A percentile compares a stretch with the other conserved stretches of the same genome.
Evolutionary conservation across 2,888 invertebrate genomes (phyloP).

Genomic region (Tipula unca): DNA sequence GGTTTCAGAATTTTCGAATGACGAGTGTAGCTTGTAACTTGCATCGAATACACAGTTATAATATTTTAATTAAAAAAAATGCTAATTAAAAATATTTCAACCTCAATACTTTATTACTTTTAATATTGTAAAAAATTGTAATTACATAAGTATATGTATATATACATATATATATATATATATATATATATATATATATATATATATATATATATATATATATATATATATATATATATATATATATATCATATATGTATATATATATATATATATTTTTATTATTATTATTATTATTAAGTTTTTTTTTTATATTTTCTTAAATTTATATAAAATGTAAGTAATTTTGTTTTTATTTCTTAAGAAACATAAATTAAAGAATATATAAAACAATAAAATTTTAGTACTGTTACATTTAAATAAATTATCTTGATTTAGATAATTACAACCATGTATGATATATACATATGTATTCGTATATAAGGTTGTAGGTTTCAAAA

Average conservation of each 20-base stretch:
- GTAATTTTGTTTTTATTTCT: not conserved
- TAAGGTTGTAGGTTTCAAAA: too few relatives aligned
- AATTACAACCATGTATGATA: not conserved
- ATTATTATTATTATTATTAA: too few relatives aligned
- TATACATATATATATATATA: too few relatives aligned
- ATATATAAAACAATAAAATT: not conserved
- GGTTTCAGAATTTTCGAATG: too few relatives aligned
- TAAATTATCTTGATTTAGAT: not conserved
- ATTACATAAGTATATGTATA: too few relatives aligned
- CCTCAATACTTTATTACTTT: not conserved
- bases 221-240: too few relatives aligned
- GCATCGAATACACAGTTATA: not conserved
- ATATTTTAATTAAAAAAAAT: not conserved
- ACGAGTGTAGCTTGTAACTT: not conserved
- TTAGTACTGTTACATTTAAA: not conserved
- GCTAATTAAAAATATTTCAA: not conserved
- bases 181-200: too few relatives aligned
- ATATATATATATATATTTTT: not conserved
- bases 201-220: too few relatives aligned
- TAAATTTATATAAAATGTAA: not conserved
- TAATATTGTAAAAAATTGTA: not conserved
- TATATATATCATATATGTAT: too few relatives aligned
- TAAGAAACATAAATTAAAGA: not conserved
- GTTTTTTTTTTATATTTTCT: too few relatives aligned
- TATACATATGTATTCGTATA: too few relatives aligned